These are phyloP conservation scores for Lonchura striata DNA, from an alignment of 2,113 vertebrate species.

Conservation along the genomic window DNA sequence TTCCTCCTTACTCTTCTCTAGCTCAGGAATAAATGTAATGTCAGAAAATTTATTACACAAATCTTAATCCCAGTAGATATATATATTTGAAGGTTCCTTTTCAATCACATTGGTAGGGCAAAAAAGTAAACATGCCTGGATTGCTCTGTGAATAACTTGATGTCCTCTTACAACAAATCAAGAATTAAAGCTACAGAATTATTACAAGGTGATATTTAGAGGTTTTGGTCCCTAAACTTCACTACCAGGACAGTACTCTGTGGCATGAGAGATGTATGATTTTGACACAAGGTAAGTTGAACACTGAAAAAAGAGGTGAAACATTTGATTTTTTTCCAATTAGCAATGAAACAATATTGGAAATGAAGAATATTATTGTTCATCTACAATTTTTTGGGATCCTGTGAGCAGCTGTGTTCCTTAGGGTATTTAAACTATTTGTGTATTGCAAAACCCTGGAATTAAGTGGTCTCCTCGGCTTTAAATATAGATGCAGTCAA, in stretches of 20 bases:
- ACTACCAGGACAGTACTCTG: not conserved
- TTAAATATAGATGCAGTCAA: not conserved
- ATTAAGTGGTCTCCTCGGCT: not conserved
- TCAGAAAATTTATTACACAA: conserved; percentile 17
- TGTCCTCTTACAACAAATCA: not conserved
- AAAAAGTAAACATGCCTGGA: not conserved
- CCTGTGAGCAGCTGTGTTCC: not conserved
- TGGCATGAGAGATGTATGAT: not conserved
- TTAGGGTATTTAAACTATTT: not conserved
- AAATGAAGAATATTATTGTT: not conserved
- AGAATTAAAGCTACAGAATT: not conserved
- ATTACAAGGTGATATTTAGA: not conserved
- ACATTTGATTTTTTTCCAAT: not conserved
- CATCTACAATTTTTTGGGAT: not conserved
- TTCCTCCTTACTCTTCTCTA: not conserved
- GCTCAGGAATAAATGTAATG: not conserved
- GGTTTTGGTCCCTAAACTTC: not conserved
- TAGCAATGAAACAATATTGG: not conserved
- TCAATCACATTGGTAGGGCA: not conserved
- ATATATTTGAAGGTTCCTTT: not conserved
- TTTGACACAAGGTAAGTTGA: not conserved
- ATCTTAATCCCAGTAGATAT: not conserved
- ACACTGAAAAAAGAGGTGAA: not conserved
- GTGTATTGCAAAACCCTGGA: not conserved
- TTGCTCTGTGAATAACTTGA: not conserved